Percentiles rank a stretch among this genome's conserved stretches.
These are phyloP conservation scores for Menidia menidia DNA, from an alignment of 2,797 vertebrate species.

Conservation along the genomic window DNA sequence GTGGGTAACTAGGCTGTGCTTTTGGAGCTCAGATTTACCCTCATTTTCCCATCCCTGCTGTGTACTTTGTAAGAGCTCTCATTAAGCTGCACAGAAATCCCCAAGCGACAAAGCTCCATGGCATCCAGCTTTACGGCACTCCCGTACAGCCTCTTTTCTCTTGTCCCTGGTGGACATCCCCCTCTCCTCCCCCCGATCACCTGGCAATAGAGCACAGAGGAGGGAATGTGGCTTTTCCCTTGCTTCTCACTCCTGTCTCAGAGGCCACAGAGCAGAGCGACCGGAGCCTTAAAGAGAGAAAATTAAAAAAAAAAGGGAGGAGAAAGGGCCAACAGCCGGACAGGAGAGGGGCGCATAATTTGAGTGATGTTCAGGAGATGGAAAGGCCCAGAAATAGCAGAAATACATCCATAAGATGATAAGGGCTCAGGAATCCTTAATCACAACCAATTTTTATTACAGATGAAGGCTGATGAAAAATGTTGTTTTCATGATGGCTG, in stretches of 20 bases:
- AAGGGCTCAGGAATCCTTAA: conserved; percentile 11
- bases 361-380: neutral
- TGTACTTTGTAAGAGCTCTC: conserved; percentile 28
- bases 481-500: neutral
- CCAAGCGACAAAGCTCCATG: conserved; percentile 68
- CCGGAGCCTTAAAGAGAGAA: conserved; percentile 56
- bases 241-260: conserved; percentile 51
- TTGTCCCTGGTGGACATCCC: conserved; percentile 45
- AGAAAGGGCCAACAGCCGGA: conserved; percentile 14
- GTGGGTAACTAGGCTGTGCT: conserved; percentile 23
- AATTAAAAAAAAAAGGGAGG: conserved; percentile 57
- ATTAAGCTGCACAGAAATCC: conserved; percentile 50
- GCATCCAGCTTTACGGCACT: conserved; percentile 69
- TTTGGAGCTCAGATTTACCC: neutral
- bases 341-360: conserved; percentile 2
- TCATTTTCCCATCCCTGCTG: conserved; percentile 16
- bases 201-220: conserved; percentile 57
- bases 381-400: conserved; percentile 1
- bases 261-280: conserved; percentile 46
- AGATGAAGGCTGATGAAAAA: neutral
- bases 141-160: conserved; percentile 35
- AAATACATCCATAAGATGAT: neutral
- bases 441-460: neutral
- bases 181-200: conserved; percentile 47
- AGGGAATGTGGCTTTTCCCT: conserved; percentile 59